phyloP scores from a whole-genome alignment of 2,113 vertebrate species.

The Passer domesticus region DNA sequence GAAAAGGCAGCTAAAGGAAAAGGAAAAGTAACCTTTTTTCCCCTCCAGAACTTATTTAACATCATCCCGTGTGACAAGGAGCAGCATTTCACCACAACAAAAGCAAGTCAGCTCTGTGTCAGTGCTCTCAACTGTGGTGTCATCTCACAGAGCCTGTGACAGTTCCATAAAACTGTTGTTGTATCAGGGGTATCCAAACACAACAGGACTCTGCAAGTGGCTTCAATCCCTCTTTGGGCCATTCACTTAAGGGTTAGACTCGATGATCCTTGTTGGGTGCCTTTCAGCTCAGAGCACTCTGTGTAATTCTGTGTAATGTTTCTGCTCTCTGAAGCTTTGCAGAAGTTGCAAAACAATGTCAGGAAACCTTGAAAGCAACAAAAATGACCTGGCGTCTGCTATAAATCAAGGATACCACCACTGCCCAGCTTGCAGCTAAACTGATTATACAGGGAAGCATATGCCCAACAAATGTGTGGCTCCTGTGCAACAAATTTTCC shows the following conservation, averaged over 20 bases:
- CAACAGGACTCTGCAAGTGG: neutral
- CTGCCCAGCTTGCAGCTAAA: neutral
- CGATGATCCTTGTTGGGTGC: neutral
- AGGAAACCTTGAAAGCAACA: neutral
- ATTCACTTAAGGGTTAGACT: neutral
- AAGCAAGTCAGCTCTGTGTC: neutral
- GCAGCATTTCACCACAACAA: neutral
- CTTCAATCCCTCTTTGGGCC: neutral
- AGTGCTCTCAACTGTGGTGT: neutral
- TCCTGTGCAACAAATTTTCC: neutral
- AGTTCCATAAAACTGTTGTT: neutral
- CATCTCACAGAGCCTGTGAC: neutral
- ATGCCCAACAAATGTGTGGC: neutral
- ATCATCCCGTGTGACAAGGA: neutral
- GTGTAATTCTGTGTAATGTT: neutral
- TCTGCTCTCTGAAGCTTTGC: neutral
- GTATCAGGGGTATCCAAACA: accelerated
- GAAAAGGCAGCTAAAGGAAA: neutral
- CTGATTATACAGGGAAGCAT: neutral
- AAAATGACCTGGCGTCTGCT: neutral
- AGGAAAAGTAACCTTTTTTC: neutral
- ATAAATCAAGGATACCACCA: neutral
- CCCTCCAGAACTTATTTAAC: neutral
- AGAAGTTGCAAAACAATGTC: neutral
- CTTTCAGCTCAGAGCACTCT: neutral